Base-by-base conservation (phyloP, 2,888 invertebrate species). In the Dynastes grantii region DNA sequence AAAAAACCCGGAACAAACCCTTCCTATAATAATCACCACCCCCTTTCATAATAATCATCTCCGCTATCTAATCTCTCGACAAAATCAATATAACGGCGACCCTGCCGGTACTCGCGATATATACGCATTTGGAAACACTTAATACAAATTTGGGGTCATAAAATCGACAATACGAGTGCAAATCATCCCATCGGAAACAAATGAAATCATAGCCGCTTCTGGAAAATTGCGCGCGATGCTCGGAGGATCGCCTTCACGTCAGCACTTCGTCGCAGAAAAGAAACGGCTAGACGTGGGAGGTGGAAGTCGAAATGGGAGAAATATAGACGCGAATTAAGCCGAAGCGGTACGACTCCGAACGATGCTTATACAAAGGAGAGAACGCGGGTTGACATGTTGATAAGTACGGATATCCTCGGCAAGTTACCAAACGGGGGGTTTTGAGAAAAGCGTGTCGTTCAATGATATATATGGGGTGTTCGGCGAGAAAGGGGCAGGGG, bases 361-460 rank as follows among this genome's bases (percentile, higher is more conserved):
- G 61, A 22, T 27, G 70, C 64, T 68, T 53, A 68, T n/a, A 61
- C 55, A 55, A 64, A 32, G 64, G 55, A 16, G 55, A n/a, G 55
- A 55, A 45, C 45, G 45, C 45, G 55, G 73, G 76, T 81, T 81
- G 73, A 80, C 79, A 80, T 77, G 78, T 77, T 77, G 79, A 80
- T 80, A 80, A 79, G 80, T 79, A 70, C 79, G 80, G 79, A 80
- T 79, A 79, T 80, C 77, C 79, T 76, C 77, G 77, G 76, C 70
- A 63, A 76, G 73, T 76, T 79, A 70, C 76, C 9, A 45, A 11
- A 45, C 45, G 45, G 76, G 79, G 79, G 76, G 76, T 63, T 27
- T 22, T 0, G 13, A 55, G 22, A 16, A n/a, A 22, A 55, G 55
- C 8, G 53, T 53, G 16, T 11, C 53, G 13, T 53, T 16, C 16